A percentile compares a stretch with the other conserved stretches of the same genome.
Conservation (phyloP, 2,797 vertebrate species). For the Clamator glandarius region DNA sequence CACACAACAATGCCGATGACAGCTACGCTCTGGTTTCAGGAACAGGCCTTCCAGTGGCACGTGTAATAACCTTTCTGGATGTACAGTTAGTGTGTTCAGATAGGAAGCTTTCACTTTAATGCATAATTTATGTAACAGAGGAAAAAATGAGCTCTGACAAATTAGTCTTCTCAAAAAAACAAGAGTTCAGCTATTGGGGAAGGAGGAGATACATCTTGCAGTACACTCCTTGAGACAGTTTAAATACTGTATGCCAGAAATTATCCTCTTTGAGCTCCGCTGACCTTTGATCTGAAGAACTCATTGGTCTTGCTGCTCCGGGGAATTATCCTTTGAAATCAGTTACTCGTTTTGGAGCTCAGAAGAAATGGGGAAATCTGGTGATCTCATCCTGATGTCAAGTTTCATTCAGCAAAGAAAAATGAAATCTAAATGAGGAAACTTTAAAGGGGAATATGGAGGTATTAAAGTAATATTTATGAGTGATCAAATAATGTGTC, state of each 20-base stretch:
- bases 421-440: conserved; percentile 13
- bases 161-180: conserved; percentile 58
- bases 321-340: conserved; percentile 66
- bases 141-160: conserved; percentile 50
- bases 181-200: conserved; percentile 24
- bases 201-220: conserved; percentile 46
- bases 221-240: conserved; percentile 55
- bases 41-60: neutral
- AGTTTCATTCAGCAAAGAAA: conserved; percentile 50
- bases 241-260: conserved; percentile 61
- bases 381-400: conserved; percentile 68
- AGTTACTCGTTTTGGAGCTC: conserved; percentile 58
- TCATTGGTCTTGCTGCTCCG: conserved; percentile 44
- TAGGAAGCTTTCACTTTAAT: conserved; percentile 51
- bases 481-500: neutral
- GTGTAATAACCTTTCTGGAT: neutral
- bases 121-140: conserved; percentile 38
- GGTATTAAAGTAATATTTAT: conserved; percentile 6
- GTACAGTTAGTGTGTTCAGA: neutral
- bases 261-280: conserved; percentile 47
- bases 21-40: neutral
- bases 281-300: conserved; percentile 68
- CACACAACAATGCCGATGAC: neutral
- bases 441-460: conserved; percentile 23
- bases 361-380: conserved; percentile 51